Conservation (phyloP, 2,888 invertebrate genomes). For the Rotaria sp. region DNA sequence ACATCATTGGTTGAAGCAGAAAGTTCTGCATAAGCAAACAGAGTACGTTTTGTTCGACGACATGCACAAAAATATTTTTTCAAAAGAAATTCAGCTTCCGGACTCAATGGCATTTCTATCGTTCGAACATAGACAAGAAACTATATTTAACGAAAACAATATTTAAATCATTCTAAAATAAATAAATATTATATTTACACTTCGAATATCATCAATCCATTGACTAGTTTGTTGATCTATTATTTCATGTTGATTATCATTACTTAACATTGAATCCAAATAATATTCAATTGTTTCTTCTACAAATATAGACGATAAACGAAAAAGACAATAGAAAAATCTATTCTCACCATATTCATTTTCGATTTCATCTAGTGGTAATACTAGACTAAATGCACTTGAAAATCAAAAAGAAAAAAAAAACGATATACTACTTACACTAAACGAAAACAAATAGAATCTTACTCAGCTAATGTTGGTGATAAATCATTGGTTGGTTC, state of each 20-base stretch:
- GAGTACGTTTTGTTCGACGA: conserved; percentile 17
- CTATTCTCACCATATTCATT: neutral
- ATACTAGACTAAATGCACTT: conserved; percentile 11
- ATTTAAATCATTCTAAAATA: neutral
- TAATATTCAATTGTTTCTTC: conserved; percentile 8
- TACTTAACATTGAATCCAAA: conserved; percentile 3
- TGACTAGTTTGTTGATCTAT: neutral
- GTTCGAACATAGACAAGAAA: conserved; percentile 3
- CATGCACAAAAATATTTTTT: conserved; percentile 26
- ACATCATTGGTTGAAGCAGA: neutral
- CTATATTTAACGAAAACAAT: neutral
- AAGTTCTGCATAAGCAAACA: neutral
- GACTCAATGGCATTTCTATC: neutral
- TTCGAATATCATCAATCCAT: conserved; percentile 18
- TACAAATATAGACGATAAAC: neutral
- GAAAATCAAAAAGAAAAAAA: neutral
- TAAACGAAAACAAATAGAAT: neutral
- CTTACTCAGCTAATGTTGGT: neutral
- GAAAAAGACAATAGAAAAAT: neutral
- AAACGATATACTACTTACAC: too few species aligned
- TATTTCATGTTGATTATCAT: neutral
- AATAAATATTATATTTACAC: neutral
- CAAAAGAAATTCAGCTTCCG: neutral
- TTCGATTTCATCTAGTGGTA: conserved; percentile 20
- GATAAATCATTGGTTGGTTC: conserved; percentile 5